A percentile compares a stretch with the other conserved stretches of the same genome.
These are phyloP conservation scores for Dryobota labecula DNA, from an alignment of 2,888 invertebrate genomes.

Conservation along the genomic window DNA sequence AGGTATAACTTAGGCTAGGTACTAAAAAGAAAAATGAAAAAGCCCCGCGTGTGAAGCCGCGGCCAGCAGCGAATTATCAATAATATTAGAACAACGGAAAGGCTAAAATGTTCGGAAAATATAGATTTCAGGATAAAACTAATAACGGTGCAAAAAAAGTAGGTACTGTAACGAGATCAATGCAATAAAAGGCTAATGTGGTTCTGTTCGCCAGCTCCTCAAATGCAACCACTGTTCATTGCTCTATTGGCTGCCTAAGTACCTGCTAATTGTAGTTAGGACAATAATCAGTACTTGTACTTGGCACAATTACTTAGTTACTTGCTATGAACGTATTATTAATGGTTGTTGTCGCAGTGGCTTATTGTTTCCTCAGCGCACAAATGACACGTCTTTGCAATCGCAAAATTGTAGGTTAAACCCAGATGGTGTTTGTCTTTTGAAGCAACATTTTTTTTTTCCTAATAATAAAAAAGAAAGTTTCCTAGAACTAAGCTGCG, in stretches of 20 bases:
- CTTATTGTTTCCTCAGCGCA: conserved; percentile 4
- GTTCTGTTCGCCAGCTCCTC: too few relatives aligned
- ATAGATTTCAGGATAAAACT: too few relatives aligned
- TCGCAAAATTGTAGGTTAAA: not conserved
- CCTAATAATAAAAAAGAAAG: not conserved
- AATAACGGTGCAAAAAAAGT: not conserved
- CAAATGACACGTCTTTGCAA: conserved; percentile 14
- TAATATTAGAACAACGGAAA: too few relatives aligned
- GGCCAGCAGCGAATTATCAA: too few relatives aligned
- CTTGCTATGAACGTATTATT: conserved; percentile 12
- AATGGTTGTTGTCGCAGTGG: not conserved
- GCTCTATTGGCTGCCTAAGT: not conserved
- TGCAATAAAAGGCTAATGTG: not conserved
- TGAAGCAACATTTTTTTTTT: not conserved
- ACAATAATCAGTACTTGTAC: conserved; percentile 7
- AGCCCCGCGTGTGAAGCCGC: too few relatives aligned
- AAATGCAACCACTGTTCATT: not conserved
- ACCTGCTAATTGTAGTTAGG: conserved; percentile 8
- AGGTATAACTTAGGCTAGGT: too few relatives aligned
- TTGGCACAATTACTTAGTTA: conserved; percentile 24
- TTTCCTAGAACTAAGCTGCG: not conserved
- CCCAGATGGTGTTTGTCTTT: not conserved
- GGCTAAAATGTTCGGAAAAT: too few relatives aligned
- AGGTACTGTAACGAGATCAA: not conserved
- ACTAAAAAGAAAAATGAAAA: too few relatives aligned